Evolutionary conservation across 2,113 vertebrate species (phyloP), one percentile per base, ranked within the genome.

Genomic region (Mandrillus leucophaeus): DNA sequence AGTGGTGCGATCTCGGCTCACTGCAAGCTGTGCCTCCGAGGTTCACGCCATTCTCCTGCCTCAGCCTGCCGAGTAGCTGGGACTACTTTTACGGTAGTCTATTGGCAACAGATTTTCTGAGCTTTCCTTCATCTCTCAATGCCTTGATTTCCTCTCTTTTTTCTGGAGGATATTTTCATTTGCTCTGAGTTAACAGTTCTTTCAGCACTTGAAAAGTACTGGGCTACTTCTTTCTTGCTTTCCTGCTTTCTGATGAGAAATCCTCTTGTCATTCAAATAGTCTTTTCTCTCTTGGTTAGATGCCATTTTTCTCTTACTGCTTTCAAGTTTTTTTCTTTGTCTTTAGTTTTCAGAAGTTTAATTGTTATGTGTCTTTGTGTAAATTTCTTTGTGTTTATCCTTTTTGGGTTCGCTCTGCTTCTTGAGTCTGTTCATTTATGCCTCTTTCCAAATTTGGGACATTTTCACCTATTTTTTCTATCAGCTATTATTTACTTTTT

Each of bases 311-410:
- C 38, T 90, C 35, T 87, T 95, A 30, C 8, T 85, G 27, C 17
- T 93, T 90, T 93, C 50, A 95, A 78, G 45, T 48, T 86, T 94
- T 64, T 72, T 73, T 86, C 14, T 78, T 59, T 55, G 17, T 73
- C 11, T 78, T 93, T 89, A 73, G n/a, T 95, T 88, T 92, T 84
- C 85, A 57, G 25, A 96, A 93, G 16, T 70, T 83, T 91, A 64
- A 50, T 66, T 90, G 57, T 91, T 40, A 73, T 40, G n/a, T 94
- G 48, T 66, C 64, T 93, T 59, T 35, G 30, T 93, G 25, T 85
- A 18, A 45, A 86, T 85, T 80, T 92, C 40, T 59, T 64, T 72
- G 17, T 25, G 25, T 50, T 79, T 90, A 38, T 66, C 61, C 27
- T 81, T 81, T 59, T 40, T 55, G n/a, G n/a, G 35, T 40, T 82